phyloP scores from a whole-genome alignment of 53 echinoderm and acorn worm species.

The Patiria pectinifera region DNA sequence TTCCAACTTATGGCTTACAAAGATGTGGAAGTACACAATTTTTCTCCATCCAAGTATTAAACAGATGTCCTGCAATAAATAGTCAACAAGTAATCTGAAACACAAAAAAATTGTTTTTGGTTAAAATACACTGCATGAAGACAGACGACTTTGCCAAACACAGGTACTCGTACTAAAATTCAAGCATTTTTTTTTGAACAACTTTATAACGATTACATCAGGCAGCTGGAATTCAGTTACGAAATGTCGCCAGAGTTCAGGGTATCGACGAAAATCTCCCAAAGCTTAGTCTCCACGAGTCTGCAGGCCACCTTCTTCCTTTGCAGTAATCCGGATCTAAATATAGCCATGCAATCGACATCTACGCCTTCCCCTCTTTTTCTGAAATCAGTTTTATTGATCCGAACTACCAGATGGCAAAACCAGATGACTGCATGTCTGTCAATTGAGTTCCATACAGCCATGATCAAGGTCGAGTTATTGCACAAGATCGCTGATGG shows the following conservation, averaged over 20 bases:
- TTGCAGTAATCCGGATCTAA: not conserved
- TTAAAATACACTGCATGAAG: too few relatives aligned
- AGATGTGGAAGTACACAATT: too few relatives aligned
- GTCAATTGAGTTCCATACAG: not conserved
- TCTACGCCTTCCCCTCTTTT: not conserved
- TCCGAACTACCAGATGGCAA: not conserved
- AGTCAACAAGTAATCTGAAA: too few relatives aligned
- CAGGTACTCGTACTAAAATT: too few relatives aligned
- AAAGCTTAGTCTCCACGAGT: not conserved
- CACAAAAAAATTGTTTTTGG: too few relatives aligned
- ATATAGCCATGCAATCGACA: not conserved
- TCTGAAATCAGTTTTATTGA: not conserved
- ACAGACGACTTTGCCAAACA: too few relatives aligned
- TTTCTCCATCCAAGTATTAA: too few relatives aligned
- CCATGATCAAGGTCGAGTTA: not conserved
- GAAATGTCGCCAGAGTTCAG: too few relatives aligned
- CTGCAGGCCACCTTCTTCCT: not conserved
- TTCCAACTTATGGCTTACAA: too few relatives aligned
- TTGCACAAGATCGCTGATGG: not conserved
- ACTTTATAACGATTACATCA: not conserved
- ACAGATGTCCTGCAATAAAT: too few relatives aligned
- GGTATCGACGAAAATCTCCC: not conserved
- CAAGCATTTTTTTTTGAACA: too few relatives aligned
- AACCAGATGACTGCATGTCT: not conserved
- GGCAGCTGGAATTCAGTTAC: not conserved